phyloP scores from a whole-genome alignment of 1,140 invertebrate genomes.

The Microplitis demolitor region DNA sequence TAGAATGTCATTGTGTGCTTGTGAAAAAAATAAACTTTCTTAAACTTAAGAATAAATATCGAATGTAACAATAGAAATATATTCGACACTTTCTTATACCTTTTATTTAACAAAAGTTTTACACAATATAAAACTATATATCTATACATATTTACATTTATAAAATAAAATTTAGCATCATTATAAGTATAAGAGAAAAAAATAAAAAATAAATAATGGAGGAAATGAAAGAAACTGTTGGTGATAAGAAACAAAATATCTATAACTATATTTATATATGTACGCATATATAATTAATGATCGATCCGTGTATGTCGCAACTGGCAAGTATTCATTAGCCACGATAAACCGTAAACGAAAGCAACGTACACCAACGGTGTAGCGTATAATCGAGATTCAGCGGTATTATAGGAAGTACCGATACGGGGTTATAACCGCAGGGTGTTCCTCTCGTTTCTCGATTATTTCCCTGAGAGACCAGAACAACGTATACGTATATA shows the following conservation, averaged over 20 bases:
- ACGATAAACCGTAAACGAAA: conserved; percentile 10
- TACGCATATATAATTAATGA: conserved; percentile 14
- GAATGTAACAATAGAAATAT: neutral
- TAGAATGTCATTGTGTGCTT: conserved; percentile 20
- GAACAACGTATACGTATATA: neutral
- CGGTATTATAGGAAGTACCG: neutral
- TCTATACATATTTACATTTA: no score
- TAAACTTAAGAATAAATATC: neutral
- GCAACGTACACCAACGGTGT: neutral
- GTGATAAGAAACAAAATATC: neutral
- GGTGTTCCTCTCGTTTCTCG: neutral
- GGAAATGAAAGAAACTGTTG: neutral
- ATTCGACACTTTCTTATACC: neutral
- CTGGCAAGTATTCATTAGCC: conserved; percentile 22
- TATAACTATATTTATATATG: neutral
- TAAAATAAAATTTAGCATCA: neutral
- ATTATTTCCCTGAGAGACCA: conserved; percentile 26
- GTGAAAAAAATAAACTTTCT: conserved; percentile 5
- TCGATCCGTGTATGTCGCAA: conserved; percentile 16
- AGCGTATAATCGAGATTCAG: conserved; percentile 11
- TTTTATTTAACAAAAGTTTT: neutral
- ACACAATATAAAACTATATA: neutral
- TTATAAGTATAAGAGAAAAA: neutral
- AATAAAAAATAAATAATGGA: neutral
- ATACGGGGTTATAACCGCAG: conserved; percentile 7